Base-by-base conservation (phyloP, 2,797 vertebrate genomes). In the Heteromormyrus szaboi region DNA sequence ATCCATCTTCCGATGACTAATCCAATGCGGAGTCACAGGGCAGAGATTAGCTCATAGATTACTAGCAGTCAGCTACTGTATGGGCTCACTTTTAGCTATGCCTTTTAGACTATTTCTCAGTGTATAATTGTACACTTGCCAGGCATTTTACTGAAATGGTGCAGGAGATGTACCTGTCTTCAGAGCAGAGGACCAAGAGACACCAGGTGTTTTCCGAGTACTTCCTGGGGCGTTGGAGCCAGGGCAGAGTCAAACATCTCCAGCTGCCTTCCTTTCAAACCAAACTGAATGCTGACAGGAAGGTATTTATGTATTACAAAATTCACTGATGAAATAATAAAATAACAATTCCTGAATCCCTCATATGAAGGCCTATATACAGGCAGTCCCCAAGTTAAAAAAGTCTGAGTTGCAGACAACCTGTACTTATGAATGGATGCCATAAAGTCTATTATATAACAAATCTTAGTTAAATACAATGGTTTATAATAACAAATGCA, bases 181-280 rank as follows among this genome's bases (percentile, higher is more conserved):
- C 91, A 2, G 92, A 95, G 0, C 92, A 94, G n/a, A 91, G 92
- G 76, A 92, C 89, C 72, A 93, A 91, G 76, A 91, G 91, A 79
- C 94, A 97, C 6, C 87, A 90, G 6, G 85, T 96, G 85, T 90
- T 97, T 89, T 94, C 96, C 0, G 96, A 97, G 90, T 98, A 96
- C 92, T 98, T 96, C 91, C 92, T 94, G 9, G 96, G 96, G 1
- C 91, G 92, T 14, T 97, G 97, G 97, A 96, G 95, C 91, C 90
- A 93, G 6, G 96, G 96, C 44, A 95, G 92, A 76, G 96, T 95
- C 90, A 97, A 97, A 89, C 94, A 95, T 0, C 91, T 95, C 8
- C 37, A 88, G 11, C 91, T 97, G n/a, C 94, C 95, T 0, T 91
- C 93, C 0, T 90, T 96, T 48, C 94, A 92, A 84, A 94, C 94